Evolutionary conservation across 2,797 vertebrate species (phyloP), one percentile per base, ranked within the genome.

Genomic region (Graptemys geographica): DNA sequence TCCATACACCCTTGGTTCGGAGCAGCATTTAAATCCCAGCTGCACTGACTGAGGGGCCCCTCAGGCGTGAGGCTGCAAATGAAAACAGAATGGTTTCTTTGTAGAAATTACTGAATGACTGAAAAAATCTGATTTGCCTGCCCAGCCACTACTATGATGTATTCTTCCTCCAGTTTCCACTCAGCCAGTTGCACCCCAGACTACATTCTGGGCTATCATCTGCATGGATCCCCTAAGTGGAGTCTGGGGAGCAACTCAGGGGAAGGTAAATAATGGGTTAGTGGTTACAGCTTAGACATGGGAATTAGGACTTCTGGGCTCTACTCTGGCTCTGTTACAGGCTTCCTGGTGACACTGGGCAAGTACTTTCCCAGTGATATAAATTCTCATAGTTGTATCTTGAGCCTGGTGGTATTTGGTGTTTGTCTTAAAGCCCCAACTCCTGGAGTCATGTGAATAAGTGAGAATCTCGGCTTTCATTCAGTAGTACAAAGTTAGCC

Each of bases 211-310:
- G 0, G 62, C 57, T 87, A 79, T 56, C 7, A 78, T 16, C 47
- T 2, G 6, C 19, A 8, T 0, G 1, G 80, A 33, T 21, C 37
- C 88, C n/a, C 57, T 62, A 37, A 37, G 11, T 0, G 1, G 37
- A 84, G 41, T 2, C 12, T 19, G 49, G 31, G 76, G 11, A 1
- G 6, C 57, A 83, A 87, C 0, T 41, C 52, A 81, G 0, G 78
- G 57, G 59, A 33, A 0, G 9, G 33, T 0, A 1, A 49, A 57
- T 19, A 6, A 65, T 19, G 25, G 78, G 65, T 3, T 33, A 69
- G 59, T 0, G 3, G 78, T 78, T n/a, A 84, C 0, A 1, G 86
- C 52, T 41, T 21, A 57, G 10, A 4, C 72, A 52, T 94, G 88
- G 0, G 0, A 92, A 49, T 52, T 11, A 92, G 25, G 51, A 41